Percentiles rank a stretch among this genome's conserved stretches.
These are phyloP conservation scores for Prolemur simus DNA, from an alignment of 2,113 vertebrate genomes.

Conservation along the genomic window DNA sequence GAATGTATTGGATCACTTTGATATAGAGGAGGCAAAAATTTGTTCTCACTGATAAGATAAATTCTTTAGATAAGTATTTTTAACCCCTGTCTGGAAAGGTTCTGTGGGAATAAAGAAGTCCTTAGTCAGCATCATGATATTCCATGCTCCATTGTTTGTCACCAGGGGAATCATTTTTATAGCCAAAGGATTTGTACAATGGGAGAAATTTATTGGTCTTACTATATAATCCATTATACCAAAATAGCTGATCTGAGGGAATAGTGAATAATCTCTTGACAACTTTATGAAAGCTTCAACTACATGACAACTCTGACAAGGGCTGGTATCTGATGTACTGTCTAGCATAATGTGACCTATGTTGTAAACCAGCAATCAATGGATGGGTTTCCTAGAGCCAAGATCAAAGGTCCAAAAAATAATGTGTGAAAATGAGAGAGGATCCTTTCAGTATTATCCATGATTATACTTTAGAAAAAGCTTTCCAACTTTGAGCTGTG, in stretches of 20 bases:
- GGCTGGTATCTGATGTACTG: neutral
- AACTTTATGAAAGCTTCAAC: neutral
- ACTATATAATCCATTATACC: neutral
- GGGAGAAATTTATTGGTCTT: neutral
- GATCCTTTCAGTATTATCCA: neutral
- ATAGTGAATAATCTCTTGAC: neutral
- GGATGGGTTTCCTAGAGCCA: neutral
- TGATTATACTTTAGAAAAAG: neutral
- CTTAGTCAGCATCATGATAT: neutral
- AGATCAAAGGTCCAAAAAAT: neutral
- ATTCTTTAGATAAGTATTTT: neutral
- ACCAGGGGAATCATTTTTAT: neutral
- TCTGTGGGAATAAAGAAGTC: neutral
- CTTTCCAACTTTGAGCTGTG: neutral
- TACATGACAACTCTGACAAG: neutral
- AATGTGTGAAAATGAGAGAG: neutral
- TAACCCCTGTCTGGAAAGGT: neutral
- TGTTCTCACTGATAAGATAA: neutral
- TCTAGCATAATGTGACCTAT: neutral
- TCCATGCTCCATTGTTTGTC: neutral
- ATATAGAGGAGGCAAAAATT: neutral
- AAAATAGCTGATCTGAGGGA: neutral
- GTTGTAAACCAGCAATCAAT: neutral
- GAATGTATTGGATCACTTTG: neutral
- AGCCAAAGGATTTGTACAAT: neutral